These are phyloP conservation scores for Fistularia commersonii DNA, from an alignment of 2,797 vertebrate genomes.

Conservation along the genomic window DNA sequence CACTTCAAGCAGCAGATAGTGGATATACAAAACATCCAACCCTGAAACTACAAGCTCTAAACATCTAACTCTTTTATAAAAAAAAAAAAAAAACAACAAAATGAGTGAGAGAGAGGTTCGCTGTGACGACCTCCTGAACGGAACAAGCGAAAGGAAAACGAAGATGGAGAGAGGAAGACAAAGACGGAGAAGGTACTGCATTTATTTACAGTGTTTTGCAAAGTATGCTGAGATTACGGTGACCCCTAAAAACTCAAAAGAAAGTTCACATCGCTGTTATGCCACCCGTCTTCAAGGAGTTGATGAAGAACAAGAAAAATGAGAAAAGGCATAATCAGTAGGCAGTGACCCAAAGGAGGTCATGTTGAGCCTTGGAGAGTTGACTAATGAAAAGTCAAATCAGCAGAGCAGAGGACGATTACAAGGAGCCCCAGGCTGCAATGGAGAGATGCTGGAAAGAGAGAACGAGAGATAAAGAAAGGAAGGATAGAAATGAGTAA, in stretches of 20 bases:
- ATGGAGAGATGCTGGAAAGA: constrained; percentile 57
- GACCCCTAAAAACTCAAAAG: constrained; percentile 22
- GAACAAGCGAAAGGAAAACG: too few relatives aligned
- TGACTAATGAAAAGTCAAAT: constrained; percentile 79
- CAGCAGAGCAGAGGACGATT: constrained; percentile 69
- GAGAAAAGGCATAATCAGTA: constrained; percentile 66
- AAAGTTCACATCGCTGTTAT: constrained; percentile 34
- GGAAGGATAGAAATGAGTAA: constrained; percentile 43
- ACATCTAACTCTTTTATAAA: too few relatives aligned
- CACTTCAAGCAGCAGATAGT: constrained; percentile 30
- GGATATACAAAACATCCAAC: too few relatives aligned
- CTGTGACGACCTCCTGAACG: too few relatives aligned
- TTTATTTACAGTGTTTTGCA: too few relatives aligned
- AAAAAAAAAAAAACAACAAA: too few relatives aligned
- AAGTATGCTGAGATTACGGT: constrained; percentile 2
- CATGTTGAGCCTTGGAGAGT: constrained; percentile 66
- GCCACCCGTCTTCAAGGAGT: constrained; percentile 39
- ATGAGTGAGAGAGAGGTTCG: too few relatives aligned
- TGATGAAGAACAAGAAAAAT: constrained; percentile 33
- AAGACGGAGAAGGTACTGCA: too few relatives aligned
- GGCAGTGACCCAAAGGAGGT: constrained; percentile 74
- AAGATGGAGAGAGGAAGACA: too few relatives aligned
- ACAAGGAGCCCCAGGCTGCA: constrained; percentile 65
- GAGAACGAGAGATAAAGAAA: constrained; percentile 40
- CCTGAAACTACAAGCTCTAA: too few relatives aligned